phyloP scores from a whole-genome alignment of 2,888 invertebrate species.

The Halocaridina rubra region DNA sequence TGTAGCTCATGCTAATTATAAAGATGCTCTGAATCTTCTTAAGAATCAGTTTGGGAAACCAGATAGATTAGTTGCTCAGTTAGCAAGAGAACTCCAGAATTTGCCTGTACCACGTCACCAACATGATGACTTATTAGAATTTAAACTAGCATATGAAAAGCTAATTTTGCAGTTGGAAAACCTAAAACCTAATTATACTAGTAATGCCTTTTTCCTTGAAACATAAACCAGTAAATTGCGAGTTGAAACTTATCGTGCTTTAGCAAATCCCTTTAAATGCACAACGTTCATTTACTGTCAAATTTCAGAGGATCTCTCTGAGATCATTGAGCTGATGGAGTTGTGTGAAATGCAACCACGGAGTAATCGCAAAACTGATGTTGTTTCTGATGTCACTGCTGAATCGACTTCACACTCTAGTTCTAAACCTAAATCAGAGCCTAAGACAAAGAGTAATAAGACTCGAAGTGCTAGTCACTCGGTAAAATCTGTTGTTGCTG shows the following conservation, averaged over 20 bases:
- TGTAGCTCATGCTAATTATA: neutral
- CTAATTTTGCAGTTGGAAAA: neutral
- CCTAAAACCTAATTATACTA: no score
- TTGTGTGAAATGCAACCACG: neutral
- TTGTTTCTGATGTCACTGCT: neutral
- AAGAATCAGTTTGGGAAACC: neutral
- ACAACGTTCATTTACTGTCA: neutral
- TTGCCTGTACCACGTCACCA: neutral
- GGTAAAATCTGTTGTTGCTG: no score
- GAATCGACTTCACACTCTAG: neutral
- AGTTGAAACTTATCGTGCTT: neutral
- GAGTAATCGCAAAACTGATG: neutral
- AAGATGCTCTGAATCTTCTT: neutral
- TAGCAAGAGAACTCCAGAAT: neutral
- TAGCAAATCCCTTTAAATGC: neutral
- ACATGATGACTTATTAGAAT: neutral
- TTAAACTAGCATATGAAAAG: neutral
- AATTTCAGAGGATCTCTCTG: no score
- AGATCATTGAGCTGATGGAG: neutral
- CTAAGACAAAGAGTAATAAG: no score
- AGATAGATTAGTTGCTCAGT: neutral
- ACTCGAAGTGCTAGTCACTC: no score
- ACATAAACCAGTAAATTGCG: neutral
- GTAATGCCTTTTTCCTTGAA: no score
- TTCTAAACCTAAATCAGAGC: neutral